Evolutionary conservation across 2,113 vertebrate genomes (phyloP), one percentile per base, ranked within the genome.

Genomic region (Varanus komodoensis): DNA sequence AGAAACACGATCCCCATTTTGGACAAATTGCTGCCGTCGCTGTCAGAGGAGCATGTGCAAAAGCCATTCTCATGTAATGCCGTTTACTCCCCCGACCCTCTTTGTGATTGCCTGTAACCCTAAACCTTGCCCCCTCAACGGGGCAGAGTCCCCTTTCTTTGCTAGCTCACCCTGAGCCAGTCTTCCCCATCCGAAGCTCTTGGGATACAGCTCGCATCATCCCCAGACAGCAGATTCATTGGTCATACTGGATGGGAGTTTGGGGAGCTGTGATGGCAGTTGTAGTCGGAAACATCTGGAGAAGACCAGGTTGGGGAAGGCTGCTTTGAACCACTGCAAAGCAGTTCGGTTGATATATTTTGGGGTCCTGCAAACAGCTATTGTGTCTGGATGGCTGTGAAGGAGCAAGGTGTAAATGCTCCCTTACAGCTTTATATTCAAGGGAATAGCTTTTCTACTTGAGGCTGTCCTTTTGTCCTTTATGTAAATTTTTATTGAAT

Each of bases 31-130:
- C 21, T 64, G 50, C 64, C 14, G 25, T 78, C 44, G 19, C n/a
- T 38, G 74, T 89, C 73, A 48, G 77, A 71, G 52, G 19, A 80
- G 74, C 90, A 88, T 84, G 75, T 85, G 82, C 34, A 80, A 88
- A 91, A 91, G 50, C 29, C 87, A 91, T 91, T 91, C 86, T 83
- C 68, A 19, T 48, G 7, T 85, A 34, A 68, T 25, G 29, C 75
- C 0, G 7, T 61, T 71, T 44, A 12, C 32, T 38, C 12, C n/a
- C 4, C 68, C 29, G 87, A 82, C n/a, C 79, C 50, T 34, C n/a
- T 29, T 52, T 54, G 82, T 77, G 83, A 54, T 54, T 67, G 27
- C 19, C 32, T 64, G 74, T 78, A 78, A 87, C 79, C 74, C 82
- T 4, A 82, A 23, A 80, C 79, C 25, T 68, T 27, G 6, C 34